Evolutionary conservation across 2,888 invertebrate species (phyloP), one percentile per base, ranked within the genome.

Genomic region (Pharmacophagus antenor): DNA sequence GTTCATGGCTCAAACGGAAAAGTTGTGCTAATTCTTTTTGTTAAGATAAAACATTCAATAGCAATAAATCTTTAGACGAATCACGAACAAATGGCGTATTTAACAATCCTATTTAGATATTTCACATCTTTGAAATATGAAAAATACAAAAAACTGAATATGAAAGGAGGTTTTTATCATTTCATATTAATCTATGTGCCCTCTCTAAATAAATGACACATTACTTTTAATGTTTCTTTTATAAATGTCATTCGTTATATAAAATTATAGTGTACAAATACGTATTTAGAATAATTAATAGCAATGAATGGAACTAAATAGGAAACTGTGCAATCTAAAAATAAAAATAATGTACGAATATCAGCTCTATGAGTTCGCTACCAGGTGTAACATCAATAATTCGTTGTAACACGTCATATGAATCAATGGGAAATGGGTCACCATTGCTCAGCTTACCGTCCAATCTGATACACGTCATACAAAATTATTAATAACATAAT

Each of bases 351-450:
- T 41, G 31, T 5, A 25, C 23, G 17, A n/a, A 17, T 52, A 31
- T 56, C 18, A 49, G 25, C 46, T 49, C n/a, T 55, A 27, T 37
- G 44, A 27, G 58, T 78, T 64, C 51, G 73, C 77, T 48, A 23
- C 53, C 25, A 31, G 3, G 85, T 84, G 82, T 17, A 50, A 61
- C 77, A 85, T 89, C 69, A 85, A 85, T 88, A 80, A 88, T 88
- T 85, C 72, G 73, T 76, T 62, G 50, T 52, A 65, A 62, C 64
- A 61, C 72, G 73, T 70, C 80, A 70, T 67, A 50, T 67, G 67
- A 80, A 80, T 78, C 81, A 79, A 84, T 84, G 76, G 67, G 65
- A 84, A 81, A 75, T 84, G 70, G 86, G 85, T 81, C 88, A 86
- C 61, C 66, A 65, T 70, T 80, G 73, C 67, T 67, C 70, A 69